These are phyloP conservation scores for Sycophila texana DNA, from an alignment of 2,888 invertebrate species.

Conservation along the genomic window DNA sequence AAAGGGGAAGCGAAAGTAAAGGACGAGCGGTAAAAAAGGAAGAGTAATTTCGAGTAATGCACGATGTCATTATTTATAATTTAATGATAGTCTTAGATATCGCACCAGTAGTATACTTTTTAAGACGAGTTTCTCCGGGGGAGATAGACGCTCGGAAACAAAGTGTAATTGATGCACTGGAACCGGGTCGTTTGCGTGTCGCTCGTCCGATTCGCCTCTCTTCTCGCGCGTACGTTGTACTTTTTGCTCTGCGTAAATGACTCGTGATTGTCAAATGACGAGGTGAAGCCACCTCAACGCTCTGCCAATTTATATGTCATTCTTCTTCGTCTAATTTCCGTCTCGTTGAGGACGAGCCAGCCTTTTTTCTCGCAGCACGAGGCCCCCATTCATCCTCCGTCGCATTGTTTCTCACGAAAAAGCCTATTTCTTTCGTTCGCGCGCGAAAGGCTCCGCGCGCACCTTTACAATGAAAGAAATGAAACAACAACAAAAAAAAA, in stretches of 20 bases:
- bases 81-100: neutral
- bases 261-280: constrained; percentile 37
- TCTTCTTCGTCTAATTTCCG: constrained; percentile 43
- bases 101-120: neutral
- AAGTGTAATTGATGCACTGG: constrained; percentile 13
- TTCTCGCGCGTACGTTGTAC: neutral
- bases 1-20: neutral
- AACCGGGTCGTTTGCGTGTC: constrained; percentile 15
- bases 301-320: constrained; percentile 44
- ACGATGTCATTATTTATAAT: too few species aligned
- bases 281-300: neutral
- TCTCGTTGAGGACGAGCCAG: neutral
- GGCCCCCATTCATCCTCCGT: neutral
- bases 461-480: too few species aligned
- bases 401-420: neutral
- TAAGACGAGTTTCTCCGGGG: neutral
- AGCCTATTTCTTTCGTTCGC: neutral
- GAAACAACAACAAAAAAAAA: too few species aligned
- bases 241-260: constrained; percentile 29
- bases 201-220: constrained; percentile 10
- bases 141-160: neutral
- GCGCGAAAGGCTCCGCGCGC: neutral
- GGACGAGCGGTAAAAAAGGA: too few species aligned
- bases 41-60: too few species aligned
- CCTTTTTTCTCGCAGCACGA: neutral